These are phyloP conservation scores for Adelges cooleyi DNA, from an alignment of 1,140 invertebrate genomes.

Conservation along the genomic window DNA sequence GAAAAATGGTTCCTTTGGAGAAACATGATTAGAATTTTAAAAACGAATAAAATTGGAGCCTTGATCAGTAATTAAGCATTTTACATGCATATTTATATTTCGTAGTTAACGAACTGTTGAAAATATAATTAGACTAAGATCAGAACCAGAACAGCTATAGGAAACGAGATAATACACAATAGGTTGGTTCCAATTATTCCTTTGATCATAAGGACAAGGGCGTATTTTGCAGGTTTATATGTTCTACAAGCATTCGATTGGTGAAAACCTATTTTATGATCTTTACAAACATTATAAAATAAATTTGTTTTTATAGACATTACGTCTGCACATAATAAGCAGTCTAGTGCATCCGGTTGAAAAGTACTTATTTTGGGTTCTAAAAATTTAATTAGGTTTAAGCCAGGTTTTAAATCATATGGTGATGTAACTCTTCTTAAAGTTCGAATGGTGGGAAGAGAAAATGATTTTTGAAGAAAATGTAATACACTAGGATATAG, in stretches of 20 bases:
- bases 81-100: background rate
- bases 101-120: background rate
- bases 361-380: background rate
- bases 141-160: background rate
- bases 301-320: background rate
- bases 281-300: background rate
- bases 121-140: background rate
- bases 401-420: slow-evolving; percentile 7
- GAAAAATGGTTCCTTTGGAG: background rate
- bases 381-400: slow-evolving; percentile 2
- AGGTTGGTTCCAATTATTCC: background rate
- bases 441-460: background rate
- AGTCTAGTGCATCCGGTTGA: background rate
- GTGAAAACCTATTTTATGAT: background rate
- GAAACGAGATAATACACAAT: background rate
- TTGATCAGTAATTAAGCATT: background rate
- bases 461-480: background rate
- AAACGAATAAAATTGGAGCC: background rate
- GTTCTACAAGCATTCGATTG: background rate
- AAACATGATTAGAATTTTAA: background rate
- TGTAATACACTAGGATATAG: background rate
- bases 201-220: background rate
- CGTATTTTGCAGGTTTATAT: background rate
- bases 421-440: slow-evolving; percentile 1
- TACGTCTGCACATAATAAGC: background rate